A percentile compares a stretch with the other conserved stretches of the same genome.
These are phyloP conservation scores for Nothobranchius furzeri DNA, from an alignment of 2,113 vertebrate genomes.

Conservation along the genomic window DNA sequence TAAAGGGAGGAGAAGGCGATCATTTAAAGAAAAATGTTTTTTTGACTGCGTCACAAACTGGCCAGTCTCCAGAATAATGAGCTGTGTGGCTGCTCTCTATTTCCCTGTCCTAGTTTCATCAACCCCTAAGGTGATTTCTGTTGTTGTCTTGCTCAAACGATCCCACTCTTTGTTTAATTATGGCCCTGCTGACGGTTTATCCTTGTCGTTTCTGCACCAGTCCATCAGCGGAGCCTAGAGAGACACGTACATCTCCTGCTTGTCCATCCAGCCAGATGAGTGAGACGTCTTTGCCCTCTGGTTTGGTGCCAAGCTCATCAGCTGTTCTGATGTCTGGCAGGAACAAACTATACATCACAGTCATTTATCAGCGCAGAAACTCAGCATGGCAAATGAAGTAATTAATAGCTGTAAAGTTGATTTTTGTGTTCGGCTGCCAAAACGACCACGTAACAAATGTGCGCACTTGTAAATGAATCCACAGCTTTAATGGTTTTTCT, in stretches of 20 bases:
- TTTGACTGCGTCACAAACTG: slow-evolving; percentile 40
- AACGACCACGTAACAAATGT: slow-evolving; percentile 60
- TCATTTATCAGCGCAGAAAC: slow-evolving; percentile 34
- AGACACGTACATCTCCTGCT: slow-evolving; percentile 60
- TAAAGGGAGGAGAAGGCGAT: background rate
- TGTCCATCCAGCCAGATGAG: slow-evolving; percentile 56
- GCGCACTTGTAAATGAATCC: slow-evolving; percentile 63
- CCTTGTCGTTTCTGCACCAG: slow-evolving; percentile 62
- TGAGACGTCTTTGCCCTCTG: slow-evolving; percentile 57
- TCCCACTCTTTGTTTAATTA: slow-evolving; percentile 44
- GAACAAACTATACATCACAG: slow-evolving; percentile 55
- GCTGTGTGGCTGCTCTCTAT: slow-evolving; percentile 48
- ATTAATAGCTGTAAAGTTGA: slow-evolving; percentile 65
- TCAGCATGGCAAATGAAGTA: slow-evolving; percentile 54
- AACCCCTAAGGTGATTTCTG: slow-evolving; percentile 59
- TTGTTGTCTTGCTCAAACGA: slow-evolving; percentile 65
- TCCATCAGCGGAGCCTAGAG: slow-evolving; percentile 52
- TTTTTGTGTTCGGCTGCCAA: slow-evolving; percentile 63
- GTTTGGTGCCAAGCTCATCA: slow-evolving; percentile 70
- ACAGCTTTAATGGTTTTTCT: slow-evolving; percentile 51
- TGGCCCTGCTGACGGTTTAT: slow-evolving; percentile 57
- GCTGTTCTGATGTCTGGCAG: slow-evolving; percentile 50
- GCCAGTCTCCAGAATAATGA: slow-evolving; percentile 66
- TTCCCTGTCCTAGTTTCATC: slow-evolving; percentile 60
- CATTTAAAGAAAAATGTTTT: background rate